Evolutionary conservation across 64 coral and sea anemone genomes (phyloP).

Genomic region (Stichodactyla mertensii): DNA sequence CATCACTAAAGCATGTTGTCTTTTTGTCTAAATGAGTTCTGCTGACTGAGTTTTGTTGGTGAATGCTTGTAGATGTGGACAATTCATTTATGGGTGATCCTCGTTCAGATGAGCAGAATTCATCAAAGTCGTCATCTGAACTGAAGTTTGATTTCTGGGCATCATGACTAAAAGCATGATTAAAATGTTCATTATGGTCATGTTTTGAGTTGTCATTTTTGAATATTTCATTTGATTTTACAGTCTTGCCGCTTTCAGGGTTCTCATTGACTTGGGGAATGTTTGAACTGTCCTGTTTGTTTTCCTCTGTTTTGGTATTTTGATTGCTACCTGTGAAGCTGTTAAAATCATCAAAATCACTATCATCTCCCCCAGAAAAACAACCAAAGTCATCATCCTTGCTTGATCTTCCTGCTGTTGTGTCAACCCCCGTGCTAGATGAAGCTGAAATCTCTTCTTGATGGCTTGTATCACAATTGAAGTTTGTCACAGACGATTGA

Average conservation of each 20-base stretch:
- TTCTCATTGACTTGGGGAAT: not conserved
- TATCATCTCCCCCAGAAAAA: conserved; percentile 27
- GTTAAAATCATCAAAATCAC: conserved; percentile 11
- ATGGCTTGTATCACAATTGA: not conserved
- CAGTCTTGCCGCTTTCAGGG: conserved; percentile 5
- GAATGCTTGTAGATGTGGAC: not conserved
- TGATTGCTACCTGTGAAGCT: not conserved
- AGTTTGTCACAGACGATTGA: not conserved
- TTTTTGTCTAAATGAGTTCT: not conserved
- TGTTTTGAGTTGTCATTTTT: not conserved
- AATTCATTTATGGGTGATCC: not conserved
- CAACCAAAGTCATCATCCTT: conserved; percentile 24
- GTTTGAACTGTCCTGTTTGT: not conserved
- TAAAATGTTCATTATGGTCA: not conserved
- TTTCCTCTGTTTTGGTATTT: not conserved
- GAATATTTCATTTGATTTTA: not conserved
- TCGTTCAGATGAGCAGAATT: not conserved
- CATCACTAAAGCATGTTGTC: conserved; percentile 8
- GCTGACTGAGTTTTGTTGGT: not conserved
- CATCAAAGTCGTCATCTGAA: conserved; percentile 34
- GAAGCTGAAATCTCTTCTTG: not conserved
- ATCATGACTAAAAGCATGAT: not conserved
- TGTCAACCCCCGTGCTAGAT: not conserved
- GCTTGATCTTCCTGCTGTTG: not conserved
- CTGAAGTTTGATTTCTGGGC: not conserved